Conservation (phyloP, 2,113 vertebrate species). For the Neofelis nebulosa region DNA sequence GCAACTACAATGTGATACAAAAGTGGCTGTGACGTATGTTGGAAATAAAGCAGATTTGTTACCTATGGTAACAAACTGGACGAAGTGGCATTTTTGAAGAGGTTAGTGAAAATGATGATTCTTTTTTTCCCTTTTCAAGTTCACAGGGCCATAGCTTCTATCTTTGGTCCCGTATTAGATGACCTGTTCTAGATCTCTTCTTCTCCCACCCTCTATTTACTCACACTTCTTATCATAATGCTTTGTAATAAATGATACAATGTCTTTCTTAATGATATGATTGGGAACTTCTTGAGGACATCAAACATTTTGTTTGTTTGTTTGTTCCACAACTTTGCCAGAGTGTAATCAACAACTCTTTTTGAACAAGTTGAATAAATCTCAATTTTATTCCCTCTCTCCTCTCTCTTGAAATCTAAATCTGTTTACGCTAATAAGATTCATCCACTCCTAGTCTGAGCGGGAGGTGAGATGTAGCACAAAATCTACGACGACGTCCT, state of each 20-base stretch:
- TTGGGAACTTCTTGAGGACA: neutral
- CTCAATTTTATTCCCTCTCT: neutral
- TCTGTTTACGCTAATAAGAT: neutral
- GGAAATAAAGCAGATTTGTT: neutral
- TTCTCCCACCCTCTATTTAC: neutral
- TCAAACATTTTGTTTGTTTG: neutral
- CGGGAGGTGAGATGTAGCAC: neutral
- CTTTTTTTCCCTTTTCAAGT: neutral
- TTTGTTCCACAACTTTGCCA: neutral
- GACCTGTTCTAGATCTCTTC: neutral
- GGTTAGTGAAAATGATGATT: neutral
- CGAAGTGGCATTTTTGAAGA: neutral
- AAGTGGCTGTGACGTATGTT: neutral
- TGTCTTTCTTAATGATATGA: neutral
- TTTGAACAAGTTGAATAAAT: neutral
- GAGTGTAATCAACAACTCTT: neutral
- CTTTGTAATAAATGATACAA: neutral
- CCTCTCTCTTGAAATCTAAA: neutral
- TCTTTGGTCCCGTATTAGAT: neutral
- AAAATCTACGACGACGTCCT: too few relatives aligned
- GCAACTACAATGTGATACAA: neutral
- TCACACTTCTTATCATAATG: neutral
- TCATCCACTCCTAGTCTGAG: neutral
- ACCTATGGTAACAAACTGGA: neutral
- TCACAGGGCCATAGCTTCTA: neutral